Evolutionary conservation across 1,140 invertebrate genomes (phyloP).

Genomic region (Lerema accius): DNA sequence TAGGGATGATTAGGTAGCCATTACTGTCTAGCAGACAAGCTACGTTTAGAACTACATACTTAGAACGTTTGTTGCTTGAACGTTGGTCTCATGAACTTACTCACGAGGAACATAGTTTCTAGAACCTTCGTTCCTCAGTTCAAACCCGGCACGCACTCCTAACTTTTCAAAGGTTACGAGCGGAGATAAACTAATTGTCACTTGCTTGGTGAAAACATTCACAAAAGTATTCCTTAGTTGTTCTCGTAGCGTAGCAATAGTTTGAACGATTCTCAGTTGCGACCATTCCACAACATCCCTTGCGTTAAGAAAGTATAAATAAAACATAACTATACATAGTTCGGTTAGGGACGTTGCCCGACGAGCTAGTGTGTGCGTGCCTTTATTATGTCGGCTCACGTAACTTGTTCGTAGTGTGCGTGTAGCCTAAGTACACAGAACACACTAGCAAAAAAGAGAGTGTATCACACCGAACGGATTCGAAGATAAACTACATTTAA

Average conservation of each 20-base stretch:
- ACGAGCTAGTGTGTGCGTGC: slow-evolving; percentile 51
- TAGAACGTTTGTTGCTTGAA: too few relatives aligned
- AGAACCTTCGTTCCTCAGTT: too few relatives aligned
- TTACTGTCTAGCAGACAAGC: too few relatives aligned
- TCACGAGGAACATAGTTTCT: too few relatives aligned
- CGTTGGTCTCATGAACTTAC: too few relatives aligned
- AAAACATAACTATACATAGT: slow-evolving; percentile 73
- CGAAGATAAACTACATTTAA: slow-evolving; percentile 1
- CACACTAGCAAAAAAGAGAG: slow-evolving; percentile 44
- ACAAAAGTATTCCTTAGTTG: too few relatives aligned
- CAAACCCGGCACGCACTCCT: too few relatives aligned
- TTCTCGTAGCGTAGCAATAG: not conserved
- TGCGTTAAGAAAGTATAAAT: slow-evolving; percentile 78
- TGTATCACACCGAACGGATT: slow-evolving; percentile 46
- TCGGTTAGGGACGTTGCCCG: slow-evolving; percentile 73
- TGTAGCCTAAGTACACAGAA: slow-evolving; percentile 63
- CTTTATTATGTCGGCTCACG: slow-evolving; percentile 58
- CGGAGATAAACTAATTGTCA: too few relatives aligned
- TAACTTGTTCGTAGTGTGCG: slow-evolving; percentile 52
- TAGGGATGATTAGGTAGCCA: too few relatives aligned
- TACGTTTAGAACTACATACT: too few relatives aligned
- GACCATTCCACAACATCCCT: slow-evolving; percentile 47
- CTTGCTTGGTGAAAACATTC: too few relatives aligned
- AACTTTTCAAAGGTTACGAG: too few relatives aligned
- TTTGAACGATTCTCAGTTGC: slow-evolving; percentile 47